Percentiles rank a stretch among this genome's conserved stretches.
phyloP scores from a whole-genome alignment of 2,888 invertebrate species.

The Ferdinandea cuprea region DNA sequence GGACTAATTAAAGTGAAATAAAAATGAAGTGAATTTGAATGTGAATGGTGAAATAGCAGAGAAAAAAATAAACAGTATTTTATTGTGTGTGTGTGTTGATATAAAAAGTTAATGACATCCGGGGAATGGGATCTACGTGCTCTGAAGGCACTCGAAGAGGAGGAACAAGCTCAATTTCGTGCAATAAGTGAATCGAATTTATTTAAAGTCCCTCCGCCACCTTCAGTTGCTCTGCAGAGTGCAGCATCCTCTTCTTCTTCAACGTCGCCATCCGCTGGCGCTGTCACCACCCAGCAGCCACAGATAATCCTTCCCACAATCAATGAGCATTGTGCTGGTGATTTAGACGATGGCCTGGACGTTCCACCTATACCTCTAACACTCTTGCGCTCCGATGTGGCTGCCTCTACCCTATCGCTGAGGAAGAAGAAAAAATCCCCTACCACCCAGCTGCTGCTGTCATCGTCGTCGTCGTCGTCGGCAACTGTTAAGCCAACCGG shows the following conservation, averaged over 20 bases:
- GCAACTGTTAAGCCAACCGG: conserved; percentile 78
- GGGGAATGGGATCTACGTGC: conserved; percentile 83
- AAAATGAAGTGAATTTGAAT: conserved; percentile 24
- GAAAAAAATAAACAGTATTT: too few species aligned
- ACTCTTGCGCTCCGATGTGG: conserved; percentile 60
- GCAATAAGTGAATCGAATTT: conserved; percentile 81
- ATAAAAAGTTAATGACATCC: conserved; percentile 80
- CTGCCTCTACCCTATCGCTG: conserved; percentile 49
- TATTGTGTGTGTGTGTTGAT: conserved; percentile 46
- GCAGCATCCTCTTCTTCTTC: conserved; percentile 76
- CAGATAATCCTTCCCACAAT: conserved; percentile 81
- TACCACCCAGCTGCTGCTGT: conserved; percentile 32
- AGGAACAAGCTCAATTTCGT: conserved; percentile 82
- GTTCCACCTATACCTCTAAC: conserved; percentile 71
- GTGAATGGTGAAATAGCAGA: too few species aligned
- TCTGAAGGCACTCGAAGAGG: conserved; percentile 83
- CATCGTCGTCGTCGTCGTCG: conserved; percentile 69
- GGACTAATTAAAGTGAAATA: conserved; percentile 14
- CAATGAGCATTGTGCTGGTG: conserved; percentile 80
- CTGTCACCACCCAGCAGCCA: conserved; percentile 80
- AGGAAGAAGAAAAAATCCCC: conserved; percentile 62
- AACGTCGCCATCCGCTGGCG: too few species aligned
- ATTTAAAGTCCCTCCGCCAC: conserved; percentile 77
- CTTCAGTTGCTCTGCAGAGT: conserved; percentile 59
- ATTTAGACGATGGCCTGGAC: conserved; percentile 72